Evolutionary conservation across 2,113 vertebrate species (phyloP).

Genomic region (Planiliza haematocheilus): DNA sequence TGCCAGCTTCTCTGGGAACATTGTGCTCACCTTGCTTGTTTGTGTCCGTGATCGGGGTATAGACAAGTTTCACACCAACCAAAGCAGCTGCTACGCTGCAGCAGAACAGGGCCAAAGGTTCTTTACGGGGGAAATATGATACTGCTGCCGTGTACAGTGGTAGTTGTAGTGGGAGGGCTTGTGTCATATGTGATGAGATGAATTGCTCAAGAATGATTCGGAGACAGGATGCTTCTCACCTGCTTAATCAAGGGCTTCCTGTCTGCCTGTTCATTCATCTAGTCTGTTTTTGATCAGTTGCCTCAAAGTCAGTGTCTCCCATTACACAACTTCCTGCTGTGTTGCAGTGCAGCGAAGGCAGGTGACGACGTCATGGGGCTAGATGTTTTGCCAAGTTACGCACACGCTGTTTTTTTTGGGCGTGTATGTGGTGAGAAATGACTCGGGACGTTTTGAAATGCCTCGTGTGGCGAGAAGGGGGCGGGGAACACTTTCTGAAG

Average conservation of each 20-base stretch:
- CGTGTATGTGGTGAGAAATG: conserved; percentile 29
- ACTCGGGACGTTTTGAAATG: conserved; percentile 48
- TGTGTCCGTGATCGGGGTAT: conserved; percentile 66
- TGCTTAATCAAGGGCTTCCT: conserved; percentile 45
- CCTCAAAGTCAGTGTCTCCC: conserved; percentile 37
- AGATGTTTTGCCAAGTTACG: conserved; percentile 43
- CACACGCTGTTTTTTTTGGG: conserved; percentile 29
- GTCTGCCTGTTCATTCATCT: conserved; percentile 55
- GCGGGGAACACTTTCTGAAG: conserved; percentile 17
- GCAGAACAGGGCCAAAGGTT: conserved; percentile 56
- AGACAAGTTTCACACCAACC: conserved; percentile 30
- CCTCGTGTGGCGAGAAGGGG: conserved; percentile 39
- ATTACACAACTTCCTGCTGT: conserved; percentile 62
- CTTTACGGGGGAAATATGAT: conserved; percentile 45
- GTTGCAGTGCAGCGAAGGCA: conserved; percentile 36
- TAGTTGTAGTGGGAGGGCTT: background rate
- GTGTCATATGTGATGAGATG: conserved; percentile 25
- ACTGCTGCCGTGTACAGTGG: background rate
- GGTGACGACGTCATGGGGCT: conserved; percentile 44
- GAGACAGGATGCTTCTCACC: conserved; percentile 35
- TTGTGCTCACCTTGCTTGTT: conserved; percentile 47
- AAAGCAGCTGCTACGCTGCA: conserved; percentile 57
- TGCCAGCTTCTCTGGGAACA: conserved; percentile 55
- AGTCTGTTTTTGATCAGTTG: conserved; percentile 60
- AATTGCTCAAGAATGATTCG: conserved; percentile 8